Percentiles rank a stretch among this genome's conserved stretches.
These are phyloP conservation scores for Aldabrachelys gigantea DNA, from an alignment of 2,113 vertebrate species.

Conservation along the genomic window DNA sequence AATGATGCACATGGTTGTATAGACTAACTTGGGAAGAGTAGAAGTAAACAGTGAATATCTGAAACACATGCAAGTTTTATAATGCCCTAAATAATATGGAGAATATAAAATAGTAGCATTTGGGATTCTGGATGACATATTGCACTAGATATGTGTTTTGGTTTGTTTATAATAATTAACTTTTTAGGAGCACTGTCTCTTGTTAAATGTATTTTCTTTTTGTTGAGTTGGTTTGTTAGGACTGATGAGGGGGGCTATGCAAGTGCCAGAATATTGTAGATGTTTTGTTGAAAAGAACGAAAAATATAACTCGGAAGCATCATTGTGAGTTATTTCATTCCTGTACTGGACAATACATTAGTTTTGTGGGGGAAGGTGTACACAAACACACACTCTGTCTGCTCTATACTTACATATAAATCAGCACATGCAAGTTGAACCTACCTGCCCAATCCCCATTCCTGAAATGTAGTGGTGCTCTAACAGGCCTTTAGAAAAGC, in stretches of 20 bases:
- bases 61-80: slow-evolving; percentile 37
- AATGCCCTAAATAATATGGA: slow-evolving; percentile 5
- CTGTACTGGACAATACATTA: neutral
- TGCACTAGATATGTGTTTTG: neutral
- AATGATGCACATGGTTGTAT: slow-evolving; percentile 45
- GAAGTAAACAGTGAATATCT: slow-evolving; percentile 38
- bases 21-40: slow-evolving; percentile 44
- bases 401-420: slow-evolving; percentile 8
- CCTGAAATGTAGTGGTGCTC: slow-evolving; percentile 29
- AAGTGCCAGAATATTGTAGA: neutral
- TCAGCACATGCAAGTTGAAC: slow-evolving; percentile 10
- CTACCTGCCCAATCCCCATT: neutral
- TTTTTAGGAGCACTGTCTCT: neutral
- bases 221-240: neutral
- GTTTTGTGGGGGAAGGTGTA: slow-evolving; percentile 6
- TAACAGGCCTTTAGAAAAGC: slow-evolving; percentile 22
- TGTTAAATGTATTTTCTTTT: neutral
- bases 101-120: slow-evolving; percentile 14
- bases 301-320: neutral
- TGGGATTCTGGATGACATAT: neutral
- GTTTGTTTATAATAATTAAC: neutral
- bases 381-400: slow-evolving; percentile 36
- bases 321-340: neutral
- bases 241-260: neutral
- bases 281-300: neutral